A percentile compares a stretch with the other conserved stretches of the same genome.
Conservation (phyloP, 1,140 invertebrate species). For the Kradibia gibbosae region DNA sequence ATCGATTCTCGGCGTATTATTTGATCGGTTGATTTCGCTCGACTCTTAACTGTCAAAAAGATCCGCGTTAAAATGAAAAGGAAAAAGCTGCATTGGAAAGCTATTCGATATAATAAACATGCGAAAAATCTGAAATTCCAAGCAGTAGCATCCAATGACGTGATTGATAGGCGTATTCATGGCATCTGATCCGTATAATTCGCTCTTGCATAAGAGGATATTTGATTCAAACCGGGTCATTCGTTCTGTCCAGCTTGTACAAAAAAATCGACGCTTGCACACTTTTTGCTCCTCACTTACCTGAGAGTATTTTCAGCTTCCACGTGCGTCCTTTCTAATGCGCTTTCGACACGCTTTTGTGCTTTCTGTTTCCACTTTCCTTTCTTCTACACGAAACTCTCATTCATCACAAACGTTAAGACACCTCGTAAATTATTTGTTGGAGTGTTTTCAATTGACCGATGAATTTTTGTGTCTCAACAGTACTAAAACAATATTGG, state of each 20-base stretch:
- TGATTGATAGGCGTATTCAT: conserved; percentile 60
- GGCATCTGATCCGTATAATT: conserved; percentile 59
- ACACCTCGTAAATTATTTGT: neutral
- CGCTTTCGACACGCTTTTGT: conserved; percentile 14
- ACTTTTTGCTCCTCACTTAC: conserved; percentile 10
- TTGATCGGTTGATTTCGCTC: conserved; percentile 42
- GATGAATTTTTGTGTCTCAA: neutral
- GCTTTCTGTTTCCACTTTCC: neutral
- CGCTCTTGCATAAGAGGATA: conserved; percentile 51
- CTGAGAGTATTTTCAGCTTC: conserved; percentile 3
- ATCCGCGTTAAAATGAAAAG: neutral
- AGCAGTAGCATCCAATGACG: conserved; percentile 41
- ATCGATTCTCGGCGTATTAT: conserved; percentile 32
- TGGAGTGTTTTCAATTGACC: neutral
- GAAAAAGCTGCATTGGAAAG: neutral
- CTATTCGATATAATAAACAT: conserved; percentile 22
- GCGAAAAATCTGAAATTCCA: conserved; percentile 37
- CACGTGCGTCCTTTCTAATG: neutral
- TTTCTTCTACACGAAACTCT: neutral
- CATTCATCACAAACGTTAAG: conserved; percentile 30
- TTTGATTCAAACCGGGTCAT: conserved; percentile 8
- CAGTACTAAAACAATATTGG: too few species aligned
- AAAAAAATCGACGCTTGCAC: neutral
- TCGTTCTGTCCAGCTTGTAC: neutral
- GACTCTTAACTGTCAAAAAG: conserved; percentile 29